These are phyloP conservation scores for Mus spretus DNA, from an alignment of 2,797 vertebrate species.

Conservation along the genomic window DNA sequence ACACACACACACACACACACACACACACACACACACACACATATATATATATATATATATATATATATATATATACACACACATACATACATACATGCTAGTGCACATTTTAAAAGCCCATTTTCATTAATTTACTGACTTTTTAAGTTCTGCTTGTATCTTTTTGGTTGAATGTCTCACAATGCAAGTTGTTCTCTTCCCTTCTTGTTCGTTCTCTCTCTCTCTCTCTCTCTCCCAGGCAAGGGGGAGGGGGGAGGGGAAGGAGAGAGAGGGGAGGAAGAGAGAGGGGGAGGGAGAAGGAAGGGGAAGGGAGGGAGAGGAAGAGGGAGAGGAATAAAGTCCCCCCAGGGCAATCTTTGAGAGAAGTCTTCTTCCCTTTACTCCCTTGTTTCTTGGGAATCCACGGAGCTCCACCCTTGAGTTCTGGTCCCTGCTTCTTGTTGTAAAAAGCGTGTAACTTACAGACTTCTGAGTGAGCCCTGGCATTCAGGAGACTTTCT, in stretches of 20 bases:
- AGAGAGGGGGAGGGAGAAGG: no score
- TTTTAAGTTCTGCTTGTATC: background rate
- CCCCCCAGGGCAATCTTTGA: background rate
- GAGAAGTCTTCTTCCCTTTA: background rate
- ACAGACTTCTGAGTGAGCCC: background rate
- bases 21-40: no score
- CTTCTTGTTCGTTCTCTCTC: background rate
- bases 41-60: background rate
- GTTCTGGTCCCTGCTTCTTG: background rate
- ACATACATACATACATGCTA: background rate
- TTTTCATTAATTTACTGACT: background rate
- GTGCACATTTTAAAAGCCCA: background rate
- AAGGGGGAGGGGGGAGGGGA: no score
- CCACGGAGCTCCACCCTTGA: background rate
- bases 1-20: no score
- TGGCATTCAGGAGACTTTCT: slow-evolving; percentile 7
- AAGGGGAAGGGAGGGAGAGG: no score
- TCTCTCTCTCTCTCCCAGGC: no score
- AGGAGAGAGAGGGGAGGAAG: no score
- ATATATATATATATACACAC: background rate
- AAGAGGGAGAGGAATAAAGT: background rate
- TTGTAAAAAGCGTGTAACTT: background rate
- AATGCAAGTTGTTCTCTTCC: background rate
- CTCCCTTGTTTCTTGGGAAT: background rate
- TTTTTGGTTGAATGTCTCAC: background rate